A percentile compares a stretch with the other conserved stretches of the same genome.
phyloP scores from a whole-genome alignment of 2,888 invertebrate genomes.

The Ectemnius lituratus region DNA sequence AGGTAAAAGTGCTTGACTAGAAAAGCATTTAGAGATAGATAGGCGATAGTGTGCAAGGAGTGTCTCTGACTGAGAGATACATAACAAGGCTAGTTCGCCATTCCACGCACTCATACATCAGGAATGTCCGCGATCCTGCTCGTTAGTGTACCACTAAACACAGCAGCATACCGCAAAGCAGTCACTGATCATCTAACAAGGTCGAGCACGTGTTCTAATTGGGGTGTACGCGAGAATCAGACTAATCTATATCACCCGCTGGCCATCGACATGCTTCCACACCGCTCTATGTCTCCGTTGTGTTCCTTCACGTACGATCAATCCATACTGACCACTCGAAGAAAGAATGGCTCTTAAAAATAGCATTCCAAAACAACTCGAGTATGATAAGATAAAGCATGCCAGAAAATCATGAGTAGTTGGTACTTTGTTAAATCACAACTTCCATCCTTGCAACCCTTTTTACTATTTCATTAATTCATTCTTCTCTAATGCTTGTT shows the following conservation, averaged over 20 bases:
- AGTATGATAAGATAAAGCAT: background rate
- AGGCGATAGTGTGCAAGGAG: no score
- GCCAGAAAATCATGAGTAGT: background rate
- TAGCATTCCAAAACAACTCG: no score
- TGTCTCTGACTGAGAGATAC: background rate
- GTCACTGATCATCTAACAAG: slow-evolving; percentile 43
- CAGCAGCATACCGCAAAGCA: slow-evolving; percentile 31
- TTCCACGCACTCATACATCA: background rate
- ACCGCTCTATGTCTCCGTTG: background rate
- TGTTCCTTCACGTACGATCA: background rate
- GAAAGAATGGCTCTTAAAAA: no score
- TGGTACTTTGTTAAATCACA: no score
- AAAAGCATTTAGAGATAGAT: background rate
- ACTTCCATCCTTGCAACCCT: no score
- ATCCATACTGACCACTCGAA: background rate
- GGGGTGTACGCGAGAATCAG: slow-evolving; percentile 48
- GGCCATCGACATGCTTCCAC: no score
- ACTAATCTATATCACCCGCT: slow-evolving; percentile 46
- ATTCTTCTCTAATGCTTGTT: no score
- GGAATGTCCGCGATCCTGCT: slow-evolving; percentile 21
- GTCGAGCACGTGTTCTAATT: slow-evolving; percentile 45
- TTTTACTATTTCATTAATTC: no score
- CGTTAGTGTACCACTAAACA: background rate
- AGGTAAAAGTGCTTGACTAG: background rate
- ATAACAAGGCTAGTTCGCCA: background rate